Evolutionary conservation across 2,888 invertebrate species (phyloP), one percentile per base, ranked within the genome.

Genomic region (Gonocerus acuteangulatus): DNA sequence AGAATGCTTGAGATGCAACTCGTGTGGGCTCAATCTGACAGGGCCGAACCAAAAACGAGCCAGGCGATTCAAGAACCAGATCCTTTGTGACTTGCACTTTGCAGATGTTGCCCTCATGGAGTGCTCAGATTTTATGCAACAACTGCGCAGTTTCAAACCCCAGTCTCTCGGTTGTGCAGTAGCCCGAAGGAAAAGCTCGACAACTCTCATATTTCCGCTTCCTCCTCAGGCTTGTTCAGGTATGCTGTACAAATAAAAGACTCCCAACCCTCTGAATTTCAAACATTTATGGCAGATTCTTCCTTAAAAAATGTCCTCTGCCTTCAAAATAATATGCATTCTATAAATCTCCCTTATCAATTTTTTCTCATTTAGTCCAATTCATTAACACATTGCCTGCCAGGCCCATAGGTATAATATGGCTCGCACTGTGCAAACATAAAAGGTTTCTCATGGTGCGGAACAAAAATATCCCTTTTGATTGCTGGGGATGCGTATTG

Each of bases 111-210:
- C 92, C 77, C 89, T 93, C 75, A 91, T 93, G 90, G 93, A 93
- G 87, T 91, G 90, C 80, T 89, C 91, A 71, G 93, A 94, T 82
- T 94, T 93, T 80, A 92, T 94, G 91, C 92, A 93, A 79, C 93
- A 94, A 80, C 82, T 94, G 74, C 86, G 93, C 73, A 88, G 91
- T 80, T 94, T 94, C 81, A 94, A 94, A 79, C 91, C 93, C 71
- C 93, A 94, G 80, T 91, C 91, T 71, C 80, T 94, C 75, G 94
- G 94, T 76, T 94, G 92, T 80, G 93, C 93, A 70, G 94, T 94
- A 71, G 93, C 93, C 65, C 79, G 94, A 72, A 82, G 94, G 74
- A 94, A 94, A 77, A 90, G 90, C 70, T 93, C 92, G 69, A 93
- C 93, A 67, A 94, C 94, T 42, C 84, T 94, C 71, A 93, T 93